Conservation (phyloP, 2,797 vertebrate species). For the Hoplostethus mediterraneus region DNA sequence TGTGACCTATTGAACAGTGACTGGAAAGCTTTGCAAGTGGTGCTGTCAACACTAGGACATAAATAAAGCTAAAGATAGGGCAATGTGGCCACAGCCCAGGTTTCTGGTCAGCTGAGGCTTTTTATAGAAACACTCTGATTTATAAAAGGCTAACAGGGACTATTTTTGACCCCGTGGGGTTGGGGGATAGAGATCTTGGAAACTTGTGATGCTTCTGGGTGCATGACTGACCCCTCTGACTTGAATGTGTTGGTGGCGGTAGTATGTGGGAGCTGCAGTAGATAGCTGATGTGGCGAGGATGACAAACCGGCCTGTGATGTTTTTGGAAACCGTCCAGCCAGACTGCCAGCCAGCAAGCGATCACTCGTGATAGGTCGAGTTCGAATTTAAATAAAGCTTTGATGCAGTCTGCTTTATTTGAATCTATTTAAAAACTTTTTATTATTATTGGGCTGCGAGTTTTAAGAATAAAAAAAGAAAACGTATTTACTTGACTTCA, state of each 20-base stretch:
- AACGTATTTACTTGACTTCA: neutral
- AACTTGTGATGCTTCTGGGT: slow-evolving; percentile 84
- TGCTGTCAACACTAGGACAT: slow-evolving; percentile 89
- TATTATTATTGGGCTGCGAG: neutral
- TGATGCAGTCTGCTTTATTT: slow-evolving; percentile 20
- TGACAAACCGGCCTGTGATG: slow-evolving; percentile 69
- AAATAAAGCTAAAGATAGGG: slow-evolving; percentile 92
- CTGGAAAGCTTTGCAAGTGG: slow-evolving; percentile 87
- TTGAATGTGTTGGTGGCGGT: slow-evolving; percentile 73
- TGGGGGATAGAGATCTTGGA: slow-evolving; percentile 76
- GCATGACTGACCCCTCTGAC: slow-evolving; percentile 82
- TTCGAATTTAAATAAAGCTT: slow-evolving; percentile 31
- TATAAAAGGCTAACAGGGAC: slow-evolving; percentile 86
- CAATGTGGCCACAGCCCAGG: slow-evolving; percentile 78
- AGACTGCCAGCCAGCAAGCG: slow-evolving; percentile 39
- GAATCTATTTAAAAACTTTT: too few species aligned
- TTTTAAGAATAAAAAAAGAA: neutral
- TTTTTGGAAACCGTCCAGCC: slow-evolving; percentile 72
- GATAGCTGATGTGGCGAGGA: slow-evolving; percentile 68
- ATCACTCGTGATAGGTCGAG: slow-evolving; percentile 40
- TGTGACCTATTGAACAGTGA: slow-evolving; percentile 84
- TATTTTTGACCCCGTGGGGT: slow-evolving; percentile 87
- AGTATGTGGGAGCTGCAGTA: slow-evolving; percentile 70
- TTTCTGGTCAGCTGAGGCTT: slow-evolving; percentile 85
- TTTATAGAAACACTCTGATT: slow-evolving; percentile 94